phyloP scores from a whole-genome alignment of 2,113 vertebrate species.

The Spea multiplicata region DNA sequence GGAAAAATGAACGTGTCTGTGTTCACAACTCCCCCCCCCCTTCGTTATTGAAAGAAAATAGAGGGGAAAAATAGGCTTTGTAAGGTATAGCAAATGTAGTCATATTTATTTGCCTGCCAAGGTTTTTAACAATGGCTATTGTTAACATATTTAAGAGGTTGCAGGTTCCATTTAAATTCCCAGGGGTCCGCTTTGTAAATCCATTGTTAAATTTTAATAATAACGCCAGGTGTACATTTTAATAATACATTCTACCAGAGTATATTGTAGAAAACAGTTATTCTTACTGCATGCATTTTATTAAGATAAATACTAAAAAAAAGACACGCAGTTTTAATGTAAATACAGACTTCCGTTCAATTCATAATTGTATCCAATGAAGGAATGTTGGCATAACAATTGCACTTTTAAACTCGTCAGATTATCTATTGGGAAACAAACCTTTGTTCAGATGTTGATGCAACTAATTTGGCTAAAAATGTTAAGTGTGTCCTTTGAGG shows the following conservation, averaged over 20 bases:
- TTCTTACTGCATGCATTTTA: constrained; percentile 16
- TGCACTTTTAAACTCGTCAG: constrained; percentile 38
- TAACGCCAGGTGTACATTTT: constrained; percentile 28
- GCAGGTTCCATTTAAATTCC: constrained; percentile 8
- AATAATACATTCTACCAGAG: background rate
- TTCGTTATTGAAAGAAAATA: background rate
- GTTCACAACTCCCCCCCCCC: background rate
- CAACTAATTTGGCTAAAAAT: constrained; percentile 48
- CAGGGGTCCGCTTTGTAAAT: constrained; percentile 2
- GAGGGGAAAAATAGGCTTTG: background rate
- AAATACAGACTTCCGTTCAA: background rate
- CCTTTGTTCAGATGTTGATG: constrained; percentile 48
- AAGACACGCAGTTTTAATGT: constrained; percentile 14
- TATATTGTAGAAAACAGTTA: constrained; percentile 6
- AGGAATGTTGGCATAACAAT: constrained; percentile 38
- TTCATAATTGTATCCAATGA: constrained; percentile 10
- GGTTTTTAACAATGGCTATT: constrained; percentile 11
- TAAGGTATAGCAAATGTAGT: background rate
- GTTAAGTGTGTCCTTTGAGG: constrained; percentile 46
- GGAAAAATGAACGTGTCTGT: background rate
- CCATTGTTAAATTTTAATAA: constrained; percentile 26
- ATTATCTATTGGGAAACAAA: constrained; percentile 44
- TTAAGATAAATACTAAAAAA: constrained; percentile 10
- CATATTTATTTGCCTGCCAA: constrained; percentile 21
- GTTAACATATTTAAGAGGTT: constrained; percentile 24